Base-by-base conservation (phyloP, 2,113 vertebrate species). In the Microtus ochrogaster region DNA sequence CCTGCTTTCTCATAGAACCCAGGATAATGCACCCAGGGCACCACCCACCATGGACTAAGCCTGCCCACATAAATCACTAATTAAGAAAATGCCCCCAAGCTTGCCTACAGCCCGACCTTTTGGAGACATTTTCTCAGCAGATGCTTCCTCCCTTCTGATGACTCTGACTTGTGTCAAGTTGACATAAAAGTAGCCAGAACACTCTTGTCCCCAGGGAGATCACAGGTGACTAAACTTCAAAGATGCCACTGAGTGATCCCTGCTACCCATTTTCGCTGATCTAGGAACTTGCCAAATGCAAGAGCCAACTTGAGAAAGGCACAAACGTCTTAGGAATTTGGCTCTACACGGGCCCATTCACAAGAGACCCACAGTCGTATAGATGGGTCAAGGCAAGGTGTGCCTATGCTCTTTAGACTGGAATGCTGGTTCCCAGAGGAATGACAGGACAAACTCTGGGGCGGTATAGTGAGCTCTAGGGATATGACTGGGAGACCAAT, bases 401-500 rank as follows among this genome's bases (percentile, higher is more conserved):
- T 0, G 14, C 44, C 41, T 22, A 6, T 16, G 52, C 17, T 41
- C 39, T 70, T 55, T 58, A 58, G 77, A 81, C 36, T 70, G 28
- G 61, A 61, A 73, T 22, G 33, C 17, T 63, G 36, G 33, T 47
- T 16, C 36, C 2, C 61, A 41, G 14, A 70, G 3, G 26, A 55
- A 72, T 11, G 12, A 16, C n/a, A n/a, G 16, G n/a, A 63, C 68
- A 49, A n/a, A 81, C 21, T 63, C 90, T n/a, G 30, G n/a, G 61
- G 12, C 8, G 7, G 13, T 22, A 30, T 21, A 14, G 13, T 4
- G 22, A n/a, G 36, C n/a, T 74, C 68, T 49, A 49, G 79, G 24
- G 4, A 2, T 21, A 14, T 19, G 8, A 7, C 41, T 47, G 16
- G 0, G 33, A 11, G 39, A 73, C 13, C 6, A 4, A 22, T 2